A percentile compares a stretch with the other conserved stretches of the same genome.
Conservation (phyloP, 2,113 vertebrate genomes). For the Nothoprocta pentlandii region DNA sequence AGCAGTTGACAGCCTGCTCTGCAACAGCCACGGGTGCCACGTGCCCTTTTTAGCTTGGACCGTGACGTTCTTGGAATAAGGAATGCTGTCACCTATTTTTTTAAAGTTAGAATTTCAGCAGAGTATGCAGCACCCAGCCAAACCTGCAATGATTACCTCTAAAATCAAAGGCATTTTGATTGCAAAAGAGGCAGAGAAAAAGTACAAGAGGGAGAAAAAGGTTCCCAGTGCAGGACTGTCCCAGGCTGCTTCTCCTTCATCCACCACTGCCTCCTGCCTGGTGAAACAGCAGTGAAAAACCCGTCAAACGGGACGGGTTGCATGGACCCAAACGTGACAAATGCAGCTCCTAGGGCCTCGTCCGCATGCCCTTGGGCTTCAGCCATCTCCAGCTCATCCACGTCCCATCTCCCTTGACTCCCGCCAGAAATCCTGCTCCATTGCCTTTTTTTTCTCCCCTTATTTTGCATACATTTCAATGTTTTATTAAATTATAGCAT, state of each 20-base stretch:
- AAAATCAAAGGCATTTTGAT: neutral
- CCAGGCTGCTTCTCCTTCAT: neutral
- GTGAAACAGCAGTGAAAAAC: neutral
- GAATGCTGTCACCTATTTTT: neutral
- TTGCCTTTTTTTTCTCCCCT: neutral
- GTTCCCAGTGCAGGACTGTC: neutral
- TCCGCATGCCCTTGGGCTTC: neutral
- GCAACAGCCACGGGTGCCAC: neutral
- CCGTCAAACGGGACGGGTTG: neutral
- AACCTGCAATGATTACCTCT: neutral
- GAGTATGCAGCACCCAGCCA: neutral
- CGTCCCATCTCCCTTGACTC: fast-evolving
- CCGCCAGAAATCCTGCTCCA: fast-evolving
- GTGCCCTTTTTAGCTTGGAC: neutral
- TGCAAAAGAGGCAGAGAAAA: neutral
- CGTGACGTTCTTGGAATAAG: neutral
- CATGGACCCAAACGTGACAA: neutral
- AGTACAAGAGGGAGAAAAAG: neutral
- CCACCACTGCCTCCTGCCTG: neutral
- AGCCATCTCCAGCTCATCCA: neutral
- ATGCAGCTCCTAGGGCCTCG: fast-evolving
- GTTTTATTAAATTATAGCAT: neutral
- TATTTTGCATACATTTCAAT: neutral
- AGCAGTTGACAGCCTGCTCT: neutral
- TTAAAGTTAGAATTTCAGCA: neutral